Evolutionary conservation across 2,113 vertebrate genomes (phyloP), one percentile per base, ranked within the genome.

Genomic region (Aix galericulata): DNA sequence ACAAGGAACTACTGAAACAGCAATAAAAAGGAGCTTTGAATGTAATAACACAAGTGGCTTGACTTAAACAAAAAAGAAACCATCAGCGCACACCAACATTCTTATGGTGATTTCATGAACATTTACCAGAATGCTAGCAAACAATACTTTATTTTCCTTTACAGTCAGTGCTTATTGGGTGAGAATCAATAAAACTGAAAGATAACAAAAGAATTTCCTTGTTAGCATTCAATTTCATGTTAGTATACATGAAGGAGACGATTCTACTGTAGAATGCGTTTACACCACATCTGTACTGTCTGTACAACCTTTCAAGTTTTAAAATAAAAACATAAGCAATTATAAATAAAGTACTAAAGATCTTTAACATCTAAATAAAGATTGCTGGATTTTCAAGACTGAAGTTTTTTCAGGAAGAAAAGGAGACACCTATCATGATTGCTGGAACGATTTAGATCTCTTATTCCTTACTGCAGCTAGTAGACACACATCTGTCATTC

Each of bases 1-100:
- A 55, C 38, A 67, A 85, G 56, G 89, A 46, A n/a, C 48, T 89
- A 83, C 26, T 73, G 91, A 95, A 94, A 91, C 34, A 87, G 84
- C 60, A 89, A 92, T 87, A 50, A 60, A 95, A 95, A 82, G 64
- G 17, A 89, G 86, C 38, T 86, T 94, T 91, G 71, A 38, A 74
- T 82, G 86, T 86, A 72, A 52, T 42, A 95, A 91, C 36, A 94
- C 53, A 95, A 93, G 74, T 46, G 82, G 34, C 48, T 77, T 66
- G 52, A 77, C 20, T 73, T 91, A 38, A 85, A 66, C 80, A 78
- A 42, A 60, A 31, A 58, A 73, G 11, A n/a, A 59, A 31, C 23
- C 29, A 69, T n/a, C 55, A 90, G 80, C 53, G 76, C 53, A 78
- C 50, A 81, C 78, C 17, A 79, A 76, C 44, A 59, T 52, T 67